Percentiles rank a stretch among this genome's conserved stretches.
Conservation (phyloP, 2,888 invertebrate species). For the Trypoxylon attenuatum region DNA sequence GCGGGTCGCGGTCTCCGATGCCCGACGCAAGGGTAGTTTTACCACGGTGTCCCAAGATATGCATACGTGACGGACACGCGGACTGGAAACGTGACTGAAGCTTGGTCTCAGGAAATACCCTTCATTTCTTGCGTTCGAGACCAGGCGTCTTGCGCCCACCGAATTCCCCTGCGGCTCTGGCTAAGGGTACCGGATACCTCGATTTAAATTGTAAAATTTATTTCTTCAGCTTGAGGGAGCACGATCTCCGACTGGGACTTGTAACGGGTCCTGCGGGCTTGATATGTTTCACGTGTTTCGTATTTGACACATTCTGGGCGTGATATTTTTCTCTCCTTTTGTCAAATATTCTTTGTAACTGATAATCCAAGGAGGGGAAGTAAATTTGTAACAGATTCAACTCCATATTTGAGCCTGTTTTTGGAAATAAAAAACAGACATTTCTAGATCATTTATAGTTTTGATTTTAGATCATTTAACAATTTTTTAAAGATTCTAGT, state of each 20-base stretch:
- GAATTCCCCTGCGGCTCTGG: conserved; percentile 35
- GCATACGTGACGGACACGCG: conserved; percentile 73
- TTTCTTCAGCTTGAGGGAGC: conserved; percentile 16
- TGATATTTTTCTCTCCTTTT: too few species aligned
- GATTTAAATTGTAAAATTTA: conserved; percentile 57
- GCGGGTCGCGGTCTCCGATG: conserved; percentile 46
- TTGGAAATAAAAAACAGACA: too few species aligned
- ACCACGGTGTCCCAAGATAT: conserved; percentile 72
- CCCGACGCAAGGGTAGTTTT: conserved; percentile 60
- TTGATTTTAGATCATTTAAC: too few species aligned
- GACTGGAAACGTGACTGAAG: conserved; percentile 51
- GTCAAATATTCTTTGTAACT: too few species aligned
- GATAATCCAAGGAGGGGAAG: too few species aligned
- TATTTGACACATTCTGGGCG: too few species aligned
- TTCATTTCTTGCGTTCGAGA: conserved; percentile 26
- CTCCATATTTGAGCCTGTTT: too few species aligned
- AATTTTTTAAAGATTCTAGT: too few species aligned
- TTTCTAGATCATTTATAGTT: too few species aligned
- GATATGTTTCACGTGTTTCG: too few species aligned
- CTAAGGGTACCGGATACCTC: conserved; percentile 43
- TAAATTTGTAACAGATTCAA: too few species aligned
- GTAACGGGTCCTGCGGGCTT: conserved; percentile 9
- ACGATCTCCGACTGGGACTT: background rate
- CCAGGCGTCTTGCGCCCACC: conserved; percentile 28
- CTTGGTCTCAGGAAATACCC: conserved; percentile 42